phyloP scores from a whole-genome alignment of 1,140 invertebrate species.

The Venturia canescens region DNA sequence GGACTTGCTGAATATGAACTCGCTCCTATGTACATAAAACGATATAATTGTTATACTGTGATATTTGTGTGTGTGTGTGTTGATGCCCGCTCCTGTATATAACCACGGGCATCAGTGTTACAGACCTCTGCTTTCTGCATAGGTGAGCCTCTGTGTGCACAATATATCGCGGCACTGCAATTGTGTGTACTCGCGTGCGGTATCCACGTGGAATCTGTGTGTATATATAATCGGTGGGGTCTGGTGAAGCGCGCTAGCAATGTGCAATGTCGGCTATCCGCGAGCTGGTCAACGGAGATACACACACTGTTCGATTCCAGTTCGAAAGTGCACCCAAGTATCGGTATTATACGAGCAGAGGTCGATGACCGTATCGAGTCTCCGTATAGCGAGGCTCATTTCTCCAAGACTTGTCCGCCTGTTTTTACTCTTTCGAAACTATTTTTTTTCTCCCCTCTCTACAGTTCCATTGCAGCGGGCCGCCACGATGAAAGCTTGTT shows the following conservation, averaged over 20 bases:
- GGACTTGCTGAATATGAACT: neutral
- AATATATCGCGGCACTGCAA: slow-evolving; percentile 14
- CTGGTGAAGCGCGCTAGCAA: neutral
- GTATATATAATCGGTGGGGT: slow-evolving; percentile 25
- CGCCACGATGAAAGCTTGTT: neutral
- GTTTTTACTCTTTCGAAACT: neutral
- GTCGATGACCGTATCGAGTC: slow-evolving; percentile 31
- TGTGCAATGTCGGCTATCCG: slow-evolving; percentile 16
- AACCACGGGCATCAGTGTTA: slow-evolving; percentile 1
- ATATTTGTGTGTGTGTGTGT: neutral
- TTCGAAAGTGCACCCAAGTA: slow-evolving; percentile 30
- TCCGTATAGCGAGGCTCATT: slow-evolving; percentile 24
- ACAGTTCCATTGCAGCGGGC: neutral
- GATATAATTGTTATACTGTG: neutral
- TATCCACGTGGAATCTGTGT: slow-evolving; percentile 32
- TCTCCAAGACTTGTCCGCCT: neutral
- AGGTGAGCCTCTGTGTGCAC: neutral
- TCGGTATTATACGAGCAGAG: slow-evolving; percentile 36
- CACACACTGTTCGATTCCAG: slow-evolving; percentile 41
- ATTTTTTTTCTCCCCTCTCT: neutral
- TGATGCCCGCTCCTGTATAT: neutral
- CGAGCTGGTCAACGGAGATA: neutral
- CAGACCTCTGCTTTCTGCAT: slow-evolving; percentile 8
- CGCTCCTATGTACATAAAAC: too few species aligned
- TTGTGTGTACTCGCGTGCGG: slow-evolving; percentile 33